Percentiles rank a stretch among this genome's conserved stretches.
phyloP scores from a whole-genome alignment of 2,797 vertebrate genomes.

The Picus viridis region DNA sequence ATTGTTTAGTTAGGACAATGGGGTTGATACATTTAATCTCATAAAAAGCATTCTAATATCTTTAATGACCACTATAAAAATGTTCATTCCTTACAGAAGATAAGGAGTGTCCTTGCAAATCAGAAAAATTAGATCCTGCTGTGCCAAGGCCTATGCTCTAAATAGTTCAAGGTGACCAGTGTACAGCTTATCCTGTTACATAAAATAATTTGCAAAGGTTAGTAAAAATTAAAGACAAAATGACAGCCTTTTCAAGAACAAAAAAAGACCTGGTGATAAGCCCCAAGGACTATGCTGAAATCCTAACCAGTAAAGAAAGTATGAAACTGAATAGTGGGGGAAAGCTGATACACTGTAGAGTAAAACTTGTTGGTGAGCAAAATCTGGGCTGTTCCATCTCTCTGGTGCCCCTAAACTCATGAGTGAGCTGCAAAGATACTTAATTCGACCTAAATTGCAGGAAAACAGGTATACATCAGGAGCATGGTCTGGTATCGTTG shows the following conservation, averaged over 20 bases:
- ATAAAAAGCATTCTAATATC: constrained; percentile 36
- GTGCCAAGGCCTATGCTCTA: constrained; percentile 28
- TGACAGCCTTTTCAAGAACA: constrained; percentile 1
- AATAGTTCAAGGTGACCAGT: constrained; percentile 56
- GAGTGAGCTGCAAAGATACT: neutral
- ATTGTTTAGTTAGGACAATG: neutral
- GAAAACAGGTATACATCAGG: neutral
- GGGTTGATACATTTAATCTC: constrained; percentile 6
- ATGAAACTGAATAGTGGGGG: neutral
- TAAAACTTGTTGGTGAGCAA: neutral
- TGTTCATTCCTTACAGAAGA: constrained; percentile 13
- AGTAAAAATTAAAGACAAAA: constrained; percentile 27
- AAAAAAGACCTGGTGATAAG: neutral
- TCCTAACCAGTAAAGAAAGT: neutral
- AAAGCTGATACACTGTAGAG: neutral
- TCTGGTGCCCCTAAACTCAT: neutral
- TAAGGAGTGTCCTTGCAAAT: constrained; percentile 48
- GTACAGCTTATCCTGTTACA: constrained; percentile 13
- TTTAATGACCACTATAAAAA: constrained; percentile 17
- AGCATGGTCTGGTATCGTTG: neutral
- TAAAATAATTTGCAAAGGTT: constrained; percentile 47
- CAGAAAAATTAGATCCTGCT: constrained; percentile 48
- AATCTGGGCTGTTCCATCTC: neutral
- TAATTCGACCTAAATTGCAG: neutral
- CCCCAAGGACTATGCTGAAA: neutral